Conservation (phyloP, 2,797 vertebrate species). For the Enteromius trimaculatus region DNA sequence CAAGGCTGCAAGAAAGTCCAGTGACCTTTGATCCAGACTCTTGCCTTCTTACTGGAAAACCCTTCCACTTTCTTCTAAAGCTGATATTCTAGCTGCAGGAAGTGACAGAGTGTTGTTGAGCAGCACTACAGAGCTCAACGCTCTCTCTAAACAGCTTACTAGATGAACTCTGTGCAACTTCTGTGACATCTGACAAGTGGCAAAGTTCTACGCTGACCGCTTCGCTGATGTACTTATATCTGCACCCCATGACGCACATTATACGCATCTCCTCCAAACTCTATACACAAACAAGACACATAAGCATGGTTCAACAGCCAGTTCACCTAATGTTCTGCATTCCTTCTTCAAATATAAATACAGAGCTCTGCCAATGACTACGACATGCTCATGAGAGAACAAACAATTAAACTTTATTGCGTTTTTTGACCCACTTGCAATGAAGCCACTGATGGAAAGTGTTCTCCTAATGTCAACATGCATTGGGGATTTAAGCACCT, state of each 20-base stretch:
- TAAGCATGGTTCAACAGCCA: neutral
- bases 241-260: conserved; percentile 11
- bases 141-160: neutral
- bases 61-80: conserved; percentile 1
- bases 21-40: neutral
- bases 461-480: neutral
- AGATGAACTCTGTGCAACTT: conserved; percentile 13
- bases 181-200: conserved; percentile 4
- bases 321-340: neutral
- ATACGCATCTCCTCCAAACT: neutral
- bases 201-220: neutral
- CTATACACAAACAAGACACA: conserved; percentile 21
- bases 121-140: neutral
- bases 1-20: neutral
- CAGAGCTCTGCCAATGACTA: conserved; percentile 6
- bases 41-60: neutral
- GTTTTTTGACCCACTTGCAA: neutral
- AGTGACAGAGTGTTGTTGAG: neutral
- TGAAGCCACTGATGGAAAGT: conserved; percentile 3
- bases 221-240: neutral
- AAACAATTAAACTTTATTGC: conserved; percentile 5
- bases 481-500: neutral
- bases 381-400: neutral
- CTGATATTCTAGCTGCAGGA: conserved; percentile 20
- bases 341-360: neutral